Conservation (phyloP, 2,797 vertebrate species). For the Sebastolobus alascanus region DNA sequence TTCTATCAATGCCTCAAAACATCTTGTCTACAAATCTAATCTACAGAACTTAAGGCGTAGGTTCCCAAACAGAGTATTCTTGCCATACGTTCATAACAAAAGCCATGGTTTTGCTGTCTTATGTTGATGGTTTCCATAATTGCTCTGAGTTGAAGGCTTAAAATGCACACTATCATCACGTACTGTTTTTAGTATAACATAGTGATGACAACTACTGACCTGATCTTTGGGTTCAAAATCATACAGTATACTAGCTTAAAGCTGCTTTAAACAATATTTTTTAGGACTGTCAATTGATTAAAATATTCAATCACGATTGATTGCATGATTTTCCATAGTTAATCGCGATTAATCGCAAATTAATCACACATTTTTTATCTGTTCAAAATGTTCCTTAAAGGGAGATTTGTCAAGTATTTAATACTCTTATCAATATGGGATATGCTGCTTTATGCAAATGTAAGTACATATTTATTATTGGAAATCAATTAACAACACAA, state of each 20-base stretch:
- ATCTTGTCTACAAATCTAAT: constrained; percentile 76
- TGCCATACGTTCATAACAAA: constrained; percentile 15
- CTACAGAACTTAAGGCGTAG: constrained; percentile 49
- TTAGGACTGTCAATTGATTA: too few species aligned
- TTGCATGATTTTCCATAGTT: too few species aligned
- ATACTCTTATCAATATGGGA: too few species aligned
- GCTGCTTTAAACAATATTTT: neutral
- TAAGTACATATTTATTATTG: too few species aligned
- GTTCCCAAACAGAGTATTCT: constrained; percentile 49
- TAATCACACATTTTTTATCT: too few species aligned
- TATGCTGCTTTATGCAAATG: too few species aligned
- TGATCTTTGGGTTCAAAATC: constrained; percentile 10
- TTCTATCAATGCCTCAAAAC: constrained; percentile 68
- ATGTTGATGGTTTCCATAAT: constrained; percentile 39
- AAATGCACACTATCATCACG: constrained; percentile 19
- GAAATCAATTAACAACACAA: too few species aligned
- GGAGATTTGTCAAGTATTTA: too few species aligned
- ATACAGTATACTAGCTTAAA: neutral
- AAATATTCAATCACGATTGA: too few species aligned
- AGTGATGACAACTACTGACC: constrained; percentile 20
- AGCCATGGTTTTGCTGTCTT: constrained; percentile 8
- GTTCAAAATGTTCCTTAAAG: too few species aligned
- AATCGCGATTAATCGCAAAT: too few species aligned
- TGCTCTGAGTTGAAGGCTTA: constrained; percentile 27
- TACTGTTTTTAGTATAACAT: constrained; percentile 13